Percentiles rank a stretch among this genome's conserved stretches.
Conservation (phyloP, 1,140 invertebrate species). For the Lepidurus arcticus region DNA sequence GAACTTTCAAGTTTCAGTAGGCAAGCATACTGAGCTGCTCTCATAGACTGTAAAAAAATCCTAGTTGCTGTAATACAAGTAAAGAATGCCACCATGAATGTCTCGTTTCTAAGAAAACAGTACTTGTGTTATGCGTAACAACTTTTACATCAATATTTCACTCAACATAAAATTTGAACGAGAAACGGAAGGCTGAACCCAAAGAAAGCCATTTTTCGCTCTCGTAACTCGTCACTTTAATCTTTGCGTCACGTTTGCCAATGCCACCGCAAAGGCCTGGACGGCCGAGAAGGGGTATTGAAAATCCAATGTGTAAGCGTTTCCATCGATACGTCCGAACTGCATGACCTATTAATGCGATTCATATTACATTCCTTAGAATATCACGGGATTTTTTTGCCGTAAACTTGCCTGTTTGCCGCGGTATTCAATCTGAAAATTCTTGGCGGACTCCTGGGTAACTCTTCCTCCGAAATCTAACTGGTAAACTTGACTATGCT, state of each 20-base stretch:
- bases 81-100: background rate
- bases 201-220: background rate
- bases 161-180: background rate
- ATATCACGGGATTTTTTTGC: background rate
- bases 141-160: slow-evolving; percentile 6
- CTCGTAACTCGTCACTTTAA: slow-evolving; percentile 67
- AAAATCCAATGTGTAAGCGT: slow-evolving; percentile 97
- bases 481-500: slow-evolving; percentile 97
- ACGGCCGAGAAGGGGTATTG: slow-evolving; percentile 97
- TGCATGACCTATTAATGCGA: slow-evolving; percentile 82
- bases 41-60: slow-evolving; percentile 1
- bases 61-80: slow-evolving; percentile 24
- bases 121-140: background rate
- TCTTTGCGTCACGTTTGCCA: slow-evolving; percentile 97
- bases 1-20: slow-evolving; percentile 55
- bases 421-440: slow-evolving; percentile 97
- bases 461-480: slow-evolving; percentile 98
- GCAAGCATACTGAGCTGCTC: background rate
- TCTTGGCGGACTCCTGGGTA: slow-evolving; percentile 98
- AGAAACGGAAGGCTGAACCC: background rate
- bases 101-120: background rate
- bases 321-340: slow-evolving; percentile 96
- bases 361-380: background rate
- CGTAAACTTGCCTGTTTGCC: slow-evolving; percentile 75
- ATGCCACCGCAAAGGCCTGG: slow-evolving; percentile 95